Evolutionary conservation across 2,888 invertebrate genomes (phyloP), one percentile per base, ranked within the genome.

Genomic region (Caenorhabditis virilis): DNA sequence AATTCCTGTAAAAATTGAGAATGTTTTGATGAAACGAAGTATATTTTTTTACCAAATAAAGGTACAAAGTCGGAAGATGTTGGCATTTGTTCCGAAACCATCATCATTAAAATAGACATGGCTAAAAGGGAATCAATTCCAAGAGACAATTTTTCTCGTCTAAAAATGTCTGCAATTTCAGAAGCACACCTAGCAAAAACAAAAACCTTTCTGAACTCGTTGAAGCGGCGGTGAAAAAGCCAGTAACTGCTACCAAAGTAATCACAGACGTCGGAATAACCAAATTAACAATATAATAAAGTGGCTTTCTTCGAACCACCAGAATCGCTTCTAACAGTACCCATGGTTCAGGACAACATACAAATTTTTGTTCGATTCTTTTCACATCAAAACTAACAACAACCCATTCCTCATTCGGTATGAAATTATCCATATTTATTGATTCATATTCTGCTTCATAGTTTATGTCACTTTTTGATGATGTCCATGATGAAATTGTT

Each of bases 51-150:
- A 70, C 77, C 81, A 39, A 81, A 82, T 1, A 81, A 59, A 1
- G 81, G 81, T 7, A 81, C 77, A 48, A 79, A 82, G 46, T 81
- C 81, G 3, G 73, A 74, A 1, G 85, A 85, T 2, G 85, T 85
- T 0, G 86, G 86, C 85, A 86, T 85, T 60, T 84, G 85, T 62
- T 86, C 86, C 4, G 85, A 84, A 13, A 86, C 84, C 70, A 86
- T 83, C 74, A 85, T 82, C 84, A 86, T 84, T 64, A 86, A 84
- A 60, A 86, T 85, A 5, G 85, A 84, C 80, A 86, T 85, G 15
- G 86, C 85, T 55, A 86, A 76, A 11, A 81, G 75, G 7, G 81
- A 82, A 60, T 82, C 81, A 53, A 81, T 81, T 42, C 81, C 81
- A 22, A 82, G 67, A 23, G 77, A 78, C 4, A 82, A 63, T 49